Conservation (phyloP, 2,888 invertebrate genomes). For the Tipula unca region DNA sequence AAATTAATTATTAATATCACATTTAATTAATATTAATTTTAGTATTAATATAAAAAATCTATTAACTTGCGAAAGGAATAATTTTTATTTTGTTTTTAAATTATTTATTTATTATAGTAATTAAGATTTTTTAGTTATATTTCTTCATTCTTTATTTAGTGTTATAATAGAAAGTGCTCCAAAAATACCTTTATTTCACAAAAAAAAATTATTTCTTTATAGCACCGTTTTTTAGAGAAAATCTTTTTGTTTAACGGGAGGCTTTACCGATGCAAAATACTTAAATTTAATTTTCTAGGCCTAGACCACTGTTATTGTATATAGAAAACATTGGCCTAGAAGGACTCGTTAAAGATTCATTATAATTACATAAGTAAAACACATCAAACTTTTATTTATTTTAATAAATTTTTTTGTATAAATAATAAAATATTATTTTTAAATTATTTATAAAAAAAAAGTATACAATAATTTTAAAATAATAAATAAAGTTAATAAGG, state of each 20-base stretch:
- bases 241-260: neutral
- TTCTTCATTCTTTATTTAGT: neutral
- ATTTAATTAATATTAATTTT: conserved; percentile 8
- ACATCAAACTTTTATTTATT: neutral
- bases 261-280: conserved; percentile 8
- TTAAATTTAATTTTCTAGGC: neutral
- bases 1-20: conserved; percentile 8
- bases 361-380: neutral
- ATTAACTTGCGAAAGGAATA: neutral
- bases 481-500: conserved; percentile 37
- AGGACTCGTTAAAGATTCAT: neutral
- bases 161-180: neutral
- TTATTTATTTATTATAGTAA: neutral
- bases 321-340: neutral
- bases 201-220: neutral
- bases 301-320: neutral
- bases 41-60: conserved; percentile 14
- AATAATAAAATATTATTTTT: neutral
- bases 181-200: neutral
- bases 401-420: neutral
- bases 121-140: neutral
- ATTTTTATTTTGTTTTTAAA: neutral
- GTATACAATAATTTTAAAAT: neutral
- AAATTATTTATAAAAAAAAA: neutral
- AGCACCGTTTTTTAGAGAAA: conserved; percentile 1